These are phyloP conservation scores for Sebastes miniatus DNA, from an alignment of 2,797 vertebrate genomes.

Conservation along the genomic window DNA sequence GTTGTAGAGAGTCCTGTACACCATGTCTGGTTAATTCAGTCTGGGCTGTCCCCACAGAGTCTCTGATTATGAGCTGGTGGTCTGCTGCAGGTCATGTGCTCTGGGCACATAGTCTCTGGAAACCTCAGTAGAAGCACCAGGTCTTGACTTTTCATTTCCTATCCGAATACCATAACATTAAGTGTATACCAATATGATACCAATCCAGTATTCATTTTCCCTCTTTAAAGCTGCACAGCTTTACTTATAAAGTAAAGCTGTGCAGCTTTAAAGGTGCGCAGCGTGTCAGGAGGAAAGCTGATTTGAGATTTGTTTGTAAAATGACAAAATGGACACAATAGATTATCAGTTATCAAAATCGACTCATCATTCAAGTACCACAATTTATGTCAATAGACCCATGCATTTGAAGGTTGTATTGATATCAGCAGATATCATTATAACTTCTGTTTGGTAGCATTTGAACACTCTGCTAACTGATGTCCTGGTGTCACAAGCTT, in stretches of 20 bases:
- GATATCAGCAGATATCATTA: neutral
- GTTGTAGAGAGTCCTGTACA: too few species aligned
- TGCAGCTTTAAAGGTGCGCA: too few species aligned
- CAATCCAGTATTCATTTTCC: neutral
- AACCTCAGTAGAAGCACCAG: slow-evolving; percentile 4
- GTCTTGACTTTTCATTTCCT: neutral
- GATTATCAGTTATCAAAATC: too few species aligned
- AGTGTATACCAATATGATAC: neutral
- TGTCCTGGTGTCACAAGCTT: neutral
- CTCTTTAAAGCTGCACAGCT: neutral
- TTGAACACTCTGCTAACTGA: neutral
- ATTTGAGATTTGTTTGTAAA: too few species aligned
- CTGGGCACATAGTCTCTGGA: neutral
- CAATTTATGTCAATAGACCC: too few species aligned
- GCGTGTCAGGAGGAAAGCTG: too few species aligned
- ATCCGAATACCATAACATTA: neutral
- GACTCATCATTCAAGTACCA: too few species aligned
- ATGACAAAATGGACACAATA: too few species aligned
- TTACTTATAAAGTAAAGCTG: neutral
- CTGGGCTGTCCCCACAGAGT: neutral
- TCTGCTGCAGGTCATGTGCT: slow-evolving; percentile 62
- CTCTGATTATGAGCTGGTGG: slow-evolving; percentile 57
- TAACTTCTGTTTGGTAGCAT: neutral
- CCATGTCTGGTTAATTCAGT: neutral
- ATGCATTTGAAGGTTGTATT: too few species aligned